Percentiles rank a stretch among this genome's conserved stretches.
Conservation (phyloP, 2,113 vertebrate species). For the Hippolais icterina region DNA sequence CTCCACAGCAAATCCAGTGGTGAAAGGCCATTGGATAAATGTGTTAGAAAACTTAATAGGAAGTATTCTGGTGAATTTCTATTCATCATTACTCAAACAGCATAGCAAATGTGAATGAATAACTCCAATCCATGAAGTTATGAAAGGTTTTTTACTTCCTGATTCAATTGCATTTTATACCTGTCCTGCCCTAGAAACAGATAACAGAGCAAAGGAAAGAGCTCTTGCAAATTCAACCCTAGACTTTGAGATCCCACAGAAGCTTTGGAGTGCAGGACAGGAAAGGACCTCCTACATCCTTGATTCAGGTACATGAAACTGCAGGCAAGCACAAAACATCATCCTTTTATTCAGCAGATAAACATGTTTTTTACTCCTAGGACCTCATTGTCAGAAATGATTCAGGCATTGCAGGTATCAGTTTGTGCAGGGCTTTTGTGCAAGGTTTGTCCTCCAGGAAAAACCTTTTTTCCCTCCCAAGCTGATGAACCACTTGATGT, state of each 20-base stretch:
- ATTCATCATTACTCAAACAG: not conserved
- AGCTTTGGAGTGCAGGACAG: not conserved
- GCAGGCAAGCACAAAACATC: not conserved
- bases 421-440: not conserved
- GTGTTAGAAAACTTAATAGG: not conserved
- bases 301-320: not conserved
- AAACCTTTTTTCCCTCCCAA: not conserved
- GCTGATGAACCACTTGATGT: not conserved
- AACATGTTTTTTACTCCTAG: not conserved
- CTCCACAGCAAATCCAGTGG: not conserved
- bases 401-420: not conserved
- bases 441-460: not conserved
- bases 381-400: not conserved
- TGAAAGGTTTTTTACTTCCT: not conserved
- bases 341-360: not conserved
- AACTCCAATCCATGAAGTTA: not conserved
- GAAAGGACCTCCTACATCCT: not conserved
- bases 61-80: not conserved
- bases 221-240: not conserved
- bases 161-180: not conserved
- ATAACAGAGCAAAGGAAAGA: not conserved
- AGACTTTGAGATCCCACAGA: not conserved
- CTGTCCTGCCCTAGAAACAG: not conserved
- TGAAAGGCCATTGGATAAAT: not conserved
- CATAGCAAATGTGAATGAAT: not conserved